A percentile compares a stretch with the other conserved stretches of the same genome.
Evolutionary conservation across 2,797 vertebrate species (phyloP).

Genomic region (Hippopotamyrus pictus): DNA sequence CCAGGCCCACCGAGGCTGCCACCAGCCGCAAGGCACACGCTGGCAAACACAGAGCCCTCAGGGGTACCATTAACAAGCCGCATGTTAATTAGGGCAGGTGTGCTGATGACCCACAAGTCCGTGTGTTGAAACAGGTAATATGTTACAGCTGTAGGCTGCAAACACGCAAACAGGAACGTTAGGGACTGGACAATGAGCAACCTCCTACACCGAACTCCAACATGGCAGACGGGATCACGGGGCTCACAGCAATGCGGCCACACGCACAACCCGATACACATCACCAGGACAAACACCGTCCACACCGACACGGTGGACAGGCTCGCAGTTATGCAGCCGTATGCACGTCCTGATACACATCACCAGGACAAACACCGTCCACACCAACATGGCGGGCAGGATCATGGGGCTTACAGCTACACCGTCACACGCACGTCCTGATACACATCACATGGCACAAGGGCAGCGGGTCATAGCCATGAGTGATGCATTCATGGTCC

Average conservation of each 20-base stretch:
- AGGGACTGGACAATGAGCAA: neutral
- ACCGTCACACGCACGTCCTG: neutral
- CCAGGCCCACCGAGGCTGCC: neutral
- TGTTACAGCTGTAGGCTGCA: neutral
- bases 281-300: neutral
- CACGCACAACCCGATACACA: neutral
- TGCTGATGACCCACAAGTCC: neutral
- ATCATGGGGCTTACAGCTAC: neutral
- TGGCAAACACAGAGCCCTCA: neutral
- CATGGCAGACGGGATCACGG: neutral
- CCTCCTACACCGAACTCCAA: neutral
- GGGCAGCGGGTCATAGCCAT: neutral
- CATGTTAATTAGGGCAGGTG: neutral
- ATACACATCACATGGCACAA: neutral
- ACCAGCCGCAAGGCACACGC: neutral
- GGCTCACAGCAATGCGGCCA: neutral
- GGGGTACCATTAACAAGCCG: neutral
- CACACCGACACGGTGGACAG: neutral
- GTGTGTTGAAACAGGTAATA: neutral
- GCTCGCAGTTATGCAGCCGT: rapidly evolving
- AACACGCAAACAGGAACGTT: neutral
- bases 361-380: neutral
- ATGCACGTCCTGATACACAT: neutral
- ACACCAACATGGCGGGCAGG: neutral
- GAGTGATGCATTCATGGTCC: neutral